These are phyloP conservation scores for Mormoops blainvillei DNA, from an alignment of 2,113 vertebrate species.

Conservation along the genomic window DNA sequence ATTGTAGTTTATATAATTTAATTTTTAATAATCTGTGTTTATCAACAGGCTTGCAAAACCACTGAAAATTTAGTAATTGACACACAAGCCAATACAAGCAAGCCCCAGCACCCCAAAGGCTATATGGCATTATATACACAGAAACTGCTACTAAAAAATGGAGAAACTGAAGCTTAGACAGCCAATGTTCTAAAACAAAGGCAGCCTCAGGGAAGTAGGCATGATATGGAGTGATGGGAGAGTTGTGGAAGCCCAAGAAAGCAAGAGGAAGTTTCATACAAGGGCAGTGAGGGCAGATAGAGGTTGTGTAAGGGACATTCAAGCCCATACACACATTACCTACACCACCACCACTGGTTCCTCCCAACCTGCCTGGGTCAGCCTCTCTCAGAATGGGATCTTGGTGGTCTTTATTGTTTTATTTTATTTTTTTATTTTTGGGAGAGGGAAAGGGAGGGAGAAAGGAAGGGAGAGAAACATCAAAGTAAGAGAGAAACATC, in stretches of 20 bases:
- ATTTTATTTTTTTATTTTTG: no score
- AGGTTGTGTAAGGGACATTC: background rate
- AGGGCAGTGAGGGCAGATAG: rapidly evolving
- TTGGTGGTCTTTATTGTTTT: no score
- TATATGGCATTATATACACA: rapidly evolving
- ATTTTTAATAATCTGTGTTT: no score
- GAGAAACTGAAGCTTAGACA: no score
- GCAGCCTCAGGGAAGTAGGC: background rate
- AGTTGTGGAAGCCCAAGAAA: rapidly evolving
- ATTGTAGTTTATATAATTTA: no score
- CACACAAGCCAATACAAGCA: rapidly evolving
- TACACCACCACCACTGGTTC: rapidly evolving
- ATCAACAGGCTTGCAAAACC: background rate
- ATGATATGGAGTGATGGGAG: background rate
- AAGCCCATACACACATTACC: rapidly evolving
- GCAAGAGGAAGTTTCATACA: background rate
- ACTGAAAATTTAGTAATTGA: background rate
- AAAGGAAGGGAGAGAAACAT: no score
- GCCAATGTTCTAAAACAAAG: no score
- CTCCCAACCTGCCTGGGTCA: background rate
- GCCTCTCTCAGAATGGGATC: background rate
- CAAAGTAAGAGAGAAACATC: no score
- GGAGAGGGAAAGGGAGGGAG: no score
- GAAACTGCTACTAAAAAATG: background rate
- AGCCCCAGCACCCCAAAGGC: no score